Conservation (phyloP, 1,140 invertebrate species). For the Hyposmocoma kahamanoa region DNA sequence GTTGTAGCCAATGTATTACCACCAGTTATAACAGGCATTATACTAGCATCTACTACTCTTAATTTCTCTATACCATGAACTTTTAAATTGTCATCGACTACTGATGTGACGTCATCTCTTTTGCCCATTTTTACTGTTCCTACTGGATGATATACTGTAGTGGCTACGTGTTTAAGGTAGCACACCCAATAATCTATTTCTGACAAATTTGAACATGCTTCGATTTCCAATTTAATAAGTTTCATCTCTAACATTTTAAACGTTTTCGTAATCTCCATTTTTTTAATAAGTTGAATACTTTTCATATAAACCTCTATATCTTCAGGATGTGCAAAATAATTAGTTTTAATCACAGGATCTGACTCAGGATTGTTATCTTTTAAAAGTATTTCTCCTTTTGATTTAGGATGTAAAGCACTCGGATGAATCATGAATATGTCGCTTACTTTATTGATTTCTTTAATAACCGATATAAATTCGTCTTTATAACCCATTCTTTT, state of each 20-base stretch:
- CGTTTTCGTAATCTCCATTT: constrained; percentile 50
- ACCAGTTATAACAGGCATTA: constrained; percentile 84
- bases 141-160: constrained; percentile 81
- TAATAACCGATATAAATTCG: constrained; percentile 51
- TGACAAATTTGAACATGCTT: constrained; percentile 44
- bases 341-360: constrained; percentile 84
- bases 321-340: constrained; percentile 83
- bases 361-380: constrained; percentile 44
- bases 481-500: constrained; percentile 59
- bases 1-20: constrained; percentile 86
- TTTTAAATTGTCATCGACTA: constrained; percentile 79
- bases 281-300: constrained; percentile 69
- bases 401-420: constrained; percentile 72
- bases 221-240: constrained; percentile 57
- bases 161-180: constrained; percentile 75
- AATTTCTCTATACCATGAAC: constrained; percentile 81
- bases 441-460: constrained; percentile 54
- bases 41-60: constrained; percentile 85
- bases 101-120: constrained; percentile 74
- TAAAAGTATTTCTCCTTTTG: constrained; percentile 59
- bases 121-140: constrained; percentile 88
- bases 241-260: constrained; percentile 54
- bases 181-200: constrained; percentile 79
- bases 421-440: constrained; percentile 65
- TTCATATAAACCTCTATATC: constrained; percentile 81